phyloP scores from a whole-genome alignment of 2,113 vertebrate genomes.

The Mormyrus lacerda region DNA sequence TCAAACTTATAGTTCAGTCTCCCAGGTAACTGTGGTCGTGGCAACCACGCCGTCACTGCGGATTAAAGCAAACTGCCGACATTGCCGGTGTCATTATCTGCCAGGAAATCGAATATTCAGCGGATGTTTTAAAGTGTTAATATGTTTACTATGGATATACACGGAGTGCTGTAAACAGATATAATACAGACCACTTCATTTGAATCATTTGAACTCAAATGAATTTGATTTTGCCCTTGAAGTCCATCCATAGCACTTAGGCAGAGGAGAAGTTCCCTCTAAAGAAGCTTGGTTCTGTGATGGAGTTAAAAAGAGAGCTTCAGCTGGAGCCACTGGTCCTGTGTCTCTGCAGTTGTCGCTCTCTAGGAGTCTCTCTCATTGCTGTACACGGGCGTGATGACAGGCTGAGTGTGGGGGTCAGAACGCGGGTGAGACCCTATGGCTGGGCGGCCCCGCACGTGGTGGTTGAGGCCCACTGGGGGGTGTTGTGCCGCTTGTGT shows the following conservation, averaged over 20 bases:
- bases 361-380: neutral
- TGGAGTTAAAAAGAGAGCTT: neutral
- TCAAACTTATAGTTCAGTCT: neutral
- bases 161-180: neutral
- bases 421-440: neutral
- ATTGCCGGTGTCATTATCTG: neutral
- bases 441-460: neutral
- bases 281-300: slow-evolving; percentile 1
- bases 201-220: neutral
- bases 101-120: neutral
- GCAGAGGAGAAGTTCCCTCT: neutral
- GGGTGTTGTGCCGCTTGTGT: neutral
- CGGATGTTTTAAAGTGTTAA: neutral
- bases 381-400: neutral
- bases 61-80: neutral
- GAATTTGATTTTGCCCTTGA: neutral
- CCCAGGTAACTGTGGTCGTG: slow-evolving; percentile 2
- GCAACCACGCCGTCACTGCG: neutral
- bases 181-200: neutral
- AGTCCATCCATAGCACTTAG: neutral
- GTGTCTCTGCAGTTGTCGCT: neutral
- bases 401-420: neutral
- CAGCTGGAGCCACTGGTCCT: neutral
- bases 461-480: neutral
- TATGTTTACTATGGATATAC: neutral